phyloP scores from a whole-genome alignment of 2,888 invertebrate genomes.

The Julus scanicus region DNA sequence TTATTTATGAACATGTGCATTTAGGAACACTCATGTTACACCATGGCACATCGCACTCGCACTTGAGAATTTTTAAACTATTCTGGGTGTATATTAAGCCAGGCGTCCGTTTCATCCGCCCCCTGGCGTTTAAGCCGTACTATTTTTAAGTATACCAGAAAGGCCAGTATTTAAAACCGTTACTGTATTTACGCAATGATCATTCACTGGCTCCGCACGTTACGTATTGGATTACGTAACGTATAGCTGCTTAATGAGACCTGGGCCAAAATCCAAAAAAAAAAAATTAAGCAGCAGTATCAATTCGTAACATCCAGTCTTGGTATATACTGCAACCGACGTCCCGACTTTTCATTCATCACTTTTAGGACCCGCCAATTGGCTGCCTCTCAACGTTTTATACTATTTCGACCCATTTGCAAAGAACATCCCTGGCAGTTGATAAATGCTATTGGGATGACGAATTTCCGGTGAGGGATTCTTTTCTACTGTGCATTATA shows the following conservation, averaged over 20 bases:
- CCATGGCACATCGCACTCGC: too few relatives aligned
- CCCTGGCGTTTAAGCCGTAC: not conserved
- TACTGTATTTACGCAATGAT: not conserved
- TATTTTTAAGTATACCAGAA: constrained; percentile 3
- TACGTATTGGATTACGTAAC: constrained; percentile 4
- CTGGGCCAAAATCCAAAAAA: not conserved
- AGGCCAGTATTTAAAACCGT: not conserved
- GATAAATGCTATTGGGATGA: not conserved
- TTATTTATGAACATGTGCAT: too few relatives aligned
- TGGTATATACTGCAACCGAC: not conserved
- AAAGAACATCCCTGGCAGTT: not conserved
- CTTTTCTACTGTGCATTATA: not conserved
- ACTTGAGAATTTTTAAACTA: not conserved
- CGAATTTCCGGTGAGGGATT: not conserved
- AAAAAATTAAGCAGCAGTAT: constrained; percentile 7
- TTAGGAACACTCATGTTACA: too few relatives aligned
- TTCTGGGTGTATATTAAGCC: not conserved
- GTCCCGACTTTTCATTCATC: constrained; percentile 50
- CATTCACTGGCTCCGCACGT: constrained; percentile 5
- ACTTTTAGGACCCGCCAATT: constrained; percentile 31
- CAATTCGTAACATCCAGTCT: constrained; percentile 6
- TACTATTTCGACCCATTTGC: constrained; percentile 37
- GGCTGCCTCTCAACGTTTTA: constrained; percentile 31
- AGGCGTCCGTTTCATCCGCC: not conserved
- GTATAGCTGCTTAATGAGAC: constrained; percentile 4